Conservation (phyloP, 2,888 invertebrate species). For the Allolobophora icterica region DNA sequence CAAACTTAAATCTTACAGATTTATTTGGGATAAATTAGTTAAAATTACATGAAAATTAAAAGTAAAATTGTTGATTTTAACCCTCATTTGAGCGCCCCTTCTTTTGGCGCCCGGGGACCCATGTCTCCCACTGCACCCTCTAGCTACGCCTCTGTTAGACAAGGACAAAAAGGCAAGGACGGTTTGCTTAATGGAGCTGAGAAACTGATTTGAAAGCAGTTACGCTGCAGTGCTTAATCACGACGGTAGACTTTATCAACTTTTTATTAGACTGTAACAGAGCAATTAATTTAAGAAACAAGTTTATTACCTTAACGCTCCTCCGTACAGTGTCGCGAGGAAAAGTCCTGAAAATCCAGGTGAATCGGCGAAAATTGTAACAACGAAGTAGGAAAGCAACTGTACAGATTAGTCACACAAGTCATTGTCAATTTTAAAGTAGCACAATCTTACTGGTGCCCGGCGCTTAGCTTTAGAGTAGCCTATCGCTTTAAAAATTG, state of each 20-base stretch:
- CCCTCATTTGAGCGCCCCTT: too few species aligned
- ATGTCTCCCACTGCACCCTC: too few species aligned
- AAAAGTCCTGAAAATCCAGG: background rate
- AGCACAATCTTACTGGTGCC: too few species aligned
- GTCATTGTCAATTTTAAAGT: background rate
- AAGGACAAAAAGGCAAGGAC: background rate
- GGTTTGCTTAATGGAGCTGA: background rate
- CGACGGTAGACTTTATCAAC: background rate
- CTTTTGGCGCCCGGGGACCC: too few species aligned
- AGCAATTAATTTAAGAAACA: background rate
- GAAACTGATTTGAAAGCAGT: too few species aligned
- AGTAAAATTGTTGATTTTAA: too few species aligned
- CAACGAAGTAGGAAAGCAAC: background rate
- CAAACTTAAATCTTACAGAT: too few species aligned
- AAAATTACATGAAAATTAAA: too few species aligned
- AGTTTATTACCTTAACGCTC: background rate
- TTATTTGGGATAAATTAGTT: too few species aligned
- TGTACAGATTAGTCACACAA: background rate
- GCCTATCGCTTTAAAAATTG: too few species aligned
- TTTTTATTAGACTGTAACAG: background rate
- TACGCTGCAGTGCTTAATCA: background rate
- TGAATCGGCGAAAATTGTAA: background rate
- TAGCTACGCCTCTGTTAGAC: too few species aligned
- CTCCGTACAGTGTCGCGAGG: slow-evolving; percentile 4
- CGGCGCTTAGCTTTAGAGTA: too few species aligned